Base-by-base conservation (phyloP, 30 jellyfish, hydroid and myxozoan genomes). In the Rhopilema esculentum region DNA sequence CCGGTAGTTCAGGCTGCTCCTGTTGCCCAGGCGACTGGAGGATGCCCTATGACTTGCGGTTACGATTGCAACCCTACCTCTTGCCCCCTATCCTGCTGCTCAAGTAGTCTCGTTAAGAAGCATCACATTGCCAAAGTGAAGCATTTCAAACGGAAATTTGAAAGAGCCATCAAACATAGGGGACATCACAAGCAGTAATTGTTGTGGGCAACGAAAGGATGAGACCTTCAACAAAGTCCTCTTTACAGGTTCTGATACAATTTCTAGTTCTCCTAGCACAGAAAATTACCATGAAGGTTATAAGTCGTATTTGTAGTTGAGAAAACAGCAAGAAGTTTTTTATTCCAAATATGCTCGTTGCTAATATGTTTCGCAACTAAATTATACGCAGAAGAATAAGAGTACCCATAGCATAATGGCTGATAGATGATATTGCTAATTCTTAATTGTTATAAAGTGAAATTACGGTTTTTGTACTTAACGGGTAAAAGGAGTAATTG, bases 51-150 rank as follows among this genome's bases (percentile, higher is more conserved):
- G n/a, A 79, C 88, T 19, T 88, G 96, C 74, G 52, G 91, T 16
- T 72, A 69, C 40, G 96, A 88, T 71, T 88, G 96, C 31, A 79
- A 88, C 67, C 96, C 96, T 8, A 61, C 84, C 19, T 26, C 86
- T 19, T 88, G 96, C 28, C 91, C 91, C 8, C 79, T 88, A 78
- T 53, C 23, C 1, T 88, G 96, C 71, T 88, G 96, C 72, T 71
- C 91, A 48, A 72, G 67, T 63, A n/a, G 50, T 26, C 74, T 72
- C 19, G 80, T 69, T 70, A 88, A 88, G 52, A 88, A 88, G 52
- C 79, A 76, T 24, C 50, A 33, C 77, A 88, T 88, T n/a, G 77
- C 79, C 16, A 70, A 50, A 61, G 88, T 33, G 20, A 51, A 69
- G 27, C 49, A 17, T 26, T 7, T 27, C 22, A 75, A 33, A 26